Base-by-base conservation (phyloP, 1,140 invertebrate species). In the Aphis craccivora region DNA sequence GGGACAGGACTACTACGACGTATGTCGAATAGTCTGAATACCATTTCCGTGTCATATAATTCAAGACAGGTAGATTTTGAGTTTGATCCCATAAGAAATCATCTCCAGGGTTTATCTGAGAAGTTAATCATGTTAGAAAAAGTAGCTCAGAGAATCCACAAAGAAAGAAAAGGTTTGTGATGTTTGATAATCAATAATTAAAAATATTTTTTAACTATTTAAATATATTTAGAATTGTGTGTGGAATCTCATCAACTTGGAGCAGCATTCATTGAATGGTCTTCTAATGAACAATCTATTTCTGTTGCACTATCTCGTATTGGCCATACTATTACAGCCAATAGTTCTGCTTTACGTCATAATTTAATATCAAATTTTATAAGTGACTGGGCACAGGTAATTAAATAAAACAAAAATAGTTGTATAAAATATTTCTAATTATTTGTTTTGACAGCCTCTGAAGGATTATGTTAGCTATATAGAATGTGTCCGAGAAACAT, bases 401-500 rank as follows among this genome's bases (percentile, higher is more conserved):
- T 53, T 53, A 7, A 51, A 43, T 53, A 30, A 25, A 67, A 84
- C 7, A 8, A 51, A 83, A 84, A 92, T 83, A 92, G n/a, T 51
- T n/a, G 18, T 55, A 43, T 30, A 55, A 6, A 35, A 40, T 84
- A 9, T 22, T 43, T 88, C 3, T 76, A 67, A 67, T 37, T 14
- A 45, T 35, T 30, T 91, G 14, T 91, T 86, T 55, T 94, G 94
- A 76, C 95, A 96, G 94, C 97, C 97, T 23, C 95, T 97, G 94
- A 96, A 96, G 94, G 97, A 97, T 94, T 97, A 97, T 94, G 95
- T 97, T 25, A 95, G 96, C 76, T 97, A 97, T 94, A 96, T 97
- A 91, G 97, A 97, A 93, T 96, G 97, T 43, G 96, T 97, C 0
- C 96, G 97, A 95, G 97, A 97, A 94, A 97, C 97, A n/a, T 94